Evolutionary conservation across 1,140 invertebrate genomes (phyloP), one percentile per base, ranked within the genome.

Genomic region (Phenacoccus solenopsis): DNA sequence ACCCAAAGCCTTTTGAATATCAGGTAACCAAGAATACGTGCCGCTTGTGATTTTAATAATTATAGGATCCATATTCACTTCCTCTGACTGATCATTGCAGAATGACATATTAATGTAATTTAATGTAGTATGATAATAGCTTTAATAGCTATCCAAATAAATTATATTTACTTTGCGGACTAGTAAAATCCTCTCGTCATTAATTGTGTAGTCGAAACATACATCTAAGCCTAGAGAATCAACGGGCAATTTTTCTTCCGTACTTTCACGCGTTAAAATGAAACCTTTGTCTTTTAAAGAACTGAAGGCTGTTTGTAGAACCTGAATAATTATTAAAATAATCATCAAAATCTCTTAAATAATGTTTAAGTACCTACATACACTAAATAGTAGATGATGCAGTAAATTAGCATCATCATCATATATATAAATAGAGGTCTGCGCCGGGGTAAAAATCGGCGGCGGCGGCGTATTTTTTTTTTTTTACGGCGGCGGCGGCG

Each of bases 1-100:
- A 72, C 85, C 82, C 1, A 85, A 74, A 12, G 81, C 78, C 61
- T 81, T 80, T 75, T 87, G 83, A n/a, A 86, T 73, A 24, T 79
- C 73, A 1, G 76, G 64, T 1, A 86, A 70, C 85, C 85, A 87
- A 0, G 75, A 72, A 67, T 83, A 85, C 12, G 77, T 74, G 0
- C 75, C 57, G 70, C 81, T 79, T 0, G 71, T 59, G 38, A 75
- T 75, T 70, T 76, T 76, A n/a, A 74, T 71, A 4, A 77, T 70
- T 9, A 76, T 32, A 70, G 74, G 73, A 24, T 68, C 35, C n/a
- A 38, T 27, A 27, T 71, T 69, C 16, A 68, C 32, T 22, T 61
- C 64, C 22, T 38, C 20, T 64, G 38, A 27, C 73, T 71, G 67
- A 30, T 28, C 28, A 20, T 69, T 1, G 28, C 38, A 30, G 27